Evolutionary conservation across 2,113 vertebrate species (phyloP).

Genomic region (Oryzias melastigma): DNA sequence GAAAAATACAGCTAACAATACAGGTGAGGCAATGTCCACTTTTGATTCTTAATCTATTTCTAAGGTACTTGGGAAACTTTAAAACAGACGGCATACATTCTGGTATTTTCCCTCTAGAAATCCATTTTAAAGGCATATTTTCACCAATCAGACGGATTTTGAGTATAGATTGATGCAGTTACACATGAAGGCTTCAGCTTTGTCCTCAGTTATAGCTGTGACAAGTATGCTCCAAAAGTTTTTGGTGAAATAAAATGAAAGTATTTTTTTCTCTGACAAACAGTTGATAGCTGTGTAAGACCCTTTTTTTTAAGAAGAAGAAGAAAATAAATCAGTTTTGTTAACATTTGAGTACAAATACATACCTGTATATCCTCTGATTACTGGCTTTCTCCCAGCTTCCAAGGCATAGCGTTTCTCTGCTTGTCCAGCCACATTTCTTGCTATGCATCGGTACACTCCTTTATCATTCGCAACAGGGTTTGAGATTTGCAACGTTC

Average conservation of each 20-base stretch:
- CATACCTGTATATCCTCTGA: conserved; percentile 69
- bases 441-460: conserved; percentile 77
- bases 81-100: not conserved
- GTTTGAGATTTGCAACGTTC: conserved; percentile 70
- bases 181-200: too few relatives aligned
- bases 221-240: too few relatives aligned
- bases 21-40: not conserved
- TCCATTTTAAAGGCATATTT: not conserved
- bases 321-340: not conserved
- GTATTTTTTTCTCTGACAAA: too few relatives aligned
- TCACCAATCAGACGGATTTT: not conserved
- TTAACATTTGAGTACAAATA: not conserved
- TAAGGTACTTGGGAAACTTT: not conserved
- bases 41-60: not conserved
- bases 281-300: too few relatives aligned
- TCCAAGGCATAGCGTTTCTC: conserved; percentile 78
- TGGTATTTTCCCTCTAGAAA: not conserved
- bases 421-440: conserved; percentile 79
- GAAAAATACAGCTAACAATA: not conserved
- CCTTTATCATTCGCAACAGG: conserved; percentile 71
- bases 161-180: too few relatives aligned
- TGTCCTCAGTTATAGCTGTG: too few relatives aligned
- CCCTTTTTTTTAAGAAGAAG: not conserved
- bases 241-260: too few relatives aligned
- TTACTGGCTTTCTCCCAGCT: conserved; percentile 73